Percentiles rank a stretch among this genome's conserved stretches.
Conservation (phyloP, 2,113 vertebrate species). For the Hyla sarda region DNA sequence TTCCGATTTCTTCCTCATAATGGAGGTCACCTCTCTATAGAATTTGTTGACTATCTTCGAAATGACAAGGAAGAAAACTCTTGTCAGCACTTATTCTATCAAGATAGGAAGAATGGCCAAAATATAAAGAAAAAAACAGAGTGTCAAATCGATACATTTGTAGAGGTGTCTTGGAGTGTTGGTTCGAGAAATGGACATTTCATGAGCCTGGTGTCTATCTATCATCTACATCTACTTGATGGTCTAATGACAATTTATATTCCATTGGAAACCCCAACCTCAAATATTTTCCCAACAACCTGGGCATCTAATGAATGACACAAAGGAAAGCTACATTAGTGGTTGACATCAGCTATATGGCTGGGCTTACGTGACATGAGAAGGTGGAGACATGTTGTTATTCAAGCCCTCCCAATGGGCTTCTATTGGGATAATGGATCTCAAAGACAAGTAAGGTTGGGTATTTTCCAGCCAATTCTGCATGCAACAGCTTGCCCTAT, state of each 20-base stretch:
- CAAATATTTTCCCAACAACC: not conserved
- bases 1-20: slow-evolving; percentile 63
- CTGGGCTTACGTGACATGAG: not conserved
- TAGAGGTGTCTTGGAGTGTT: slow-evolving; percentile 59
- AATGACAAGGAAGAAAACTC: slow-evolving; percentile 67
- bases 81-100: slow-evolving; percentile 66
- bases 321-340: not conserved
- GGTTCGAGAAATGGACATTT: slow-evolving; percentile 26
- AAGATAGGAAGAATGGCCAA: slow-evolving; percentile 55
- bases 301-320: not conserved
- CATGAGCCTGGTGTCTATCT: not conserved
- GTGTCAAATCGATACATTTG: not conserved
- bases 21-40: slow-evolving; percentile 75
- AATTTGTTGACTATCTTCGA: slow-evolving; percentile 69
- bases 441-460: not conserved
- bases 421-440: not conserved
- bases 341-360: not conserved
- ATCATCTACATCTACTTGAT: not conserved
- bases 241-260: not conserved
- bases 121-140: slow-evolving; percentile 12
- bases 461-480: not conserved
- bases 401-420: not conserved
- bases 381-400: not conserved
- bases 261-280: not conserved
- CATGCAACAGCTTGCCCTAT: no score